Base-by-base conservation (phyloP, 2,113 vertebrate genomes). In the Charina bottae region DNA sequence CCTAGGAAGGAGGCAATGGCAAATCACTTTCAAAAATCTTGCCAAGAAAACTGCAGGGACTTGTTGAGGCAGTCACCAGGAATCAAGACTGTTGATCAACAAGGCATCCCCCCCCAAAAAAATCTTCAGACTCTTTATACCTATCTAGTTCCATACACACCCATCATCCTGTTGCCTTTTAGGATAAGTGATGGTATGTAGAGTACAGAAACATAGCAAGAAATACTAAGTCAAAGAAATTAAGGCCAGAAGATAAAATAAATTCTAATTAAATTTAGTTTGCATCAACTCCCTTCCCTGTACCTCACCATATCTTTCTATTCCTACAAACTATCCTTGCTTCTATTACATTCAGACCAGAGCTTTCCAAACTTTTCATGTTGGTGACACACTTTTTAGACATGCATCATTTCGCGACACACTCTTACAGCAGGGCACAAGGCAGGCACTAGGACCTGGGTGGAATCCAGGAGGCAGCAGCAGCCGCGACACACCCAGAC, bases 41-140 rank as follows among this genome's bases (percentile, higher is more conserved):
- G 15, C 6, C 68, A 72, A 19, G 68, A 37, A 72, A 72, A 72
- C 2, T 37, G 68, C 15, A 37, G n/a, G 15, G n/a, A 72, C 15
- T 19, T 72, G 6, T 72, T 72, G n/a, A 72, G n/a, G 2, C 33
- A 28, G n/a, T 72, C 6, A 72, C 15, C n/a, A 72, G n/a, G 64
- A 33, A 2, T 33, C 12, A 68, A 68, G 64, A 68, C 62, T 68
- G 64, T 15, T n/a, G 26, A 42, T 42, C 62, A 68, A 42, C 42
- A n/a, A n/a, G 28, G 5, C 4, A n/a, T 13, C 4, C 4, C 5
- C 13, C 33, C 28, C 5, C 3, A 42, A 1, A 42, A 1, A 12
- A 56, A 13, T 64, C 62, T 68, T 68, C 64, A 68, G 28, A 33
- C 64, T 68, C 64, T n/a, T 68, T 68, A 68, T 33, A 6, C 28